Evolutionary conservation across 2,113 vertebrate genomes (phyloP).

Genomic region (Dipodomys ordii): DNA sequence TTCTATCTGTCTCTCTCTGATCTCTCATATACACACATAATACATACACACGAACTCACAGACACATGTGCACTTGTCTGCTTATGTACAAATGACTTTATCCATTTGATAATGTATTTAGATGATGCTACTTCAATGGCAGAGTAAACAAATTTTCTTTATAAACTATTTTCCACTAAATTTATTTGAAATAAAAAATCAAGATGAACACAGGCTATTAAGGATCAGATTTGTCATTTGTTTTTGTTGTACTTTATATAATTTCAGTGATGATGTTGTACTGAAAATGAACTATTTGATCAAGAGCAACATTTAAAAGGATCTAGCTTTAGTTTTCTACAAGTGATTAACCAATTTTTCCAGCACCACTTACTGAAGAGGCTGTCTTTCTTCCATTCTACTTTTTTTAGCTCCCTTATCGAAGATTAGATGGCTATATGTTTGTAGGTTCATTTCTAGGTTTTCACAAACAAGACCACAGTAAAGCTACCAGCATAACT

Average conservation of each 20-base stretch:
- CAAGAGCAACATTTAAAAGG: background rate
- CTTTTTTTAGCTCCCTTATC: too few relatives aligned
- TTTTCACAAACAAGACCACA: too few relatives aligned
- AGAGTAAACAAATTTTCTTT: background rate
- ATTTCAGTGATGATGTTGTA: background rate
- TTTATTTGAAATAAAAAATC: background rate
- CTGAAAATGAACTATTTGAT: background rate
- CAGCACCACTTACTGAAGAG: too few relatives aligned
- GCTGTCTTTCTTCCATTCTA: too few relatives aligned
- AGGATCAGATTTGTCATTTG: constrained; percentile 16
- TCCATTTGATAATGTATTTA: background rate
- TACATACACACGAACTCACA: too few relatives aligned
- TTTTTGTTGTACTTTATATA: background rate
- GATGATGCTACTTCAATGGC: constrained; percentile 13
- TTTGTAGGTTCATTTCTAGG: too few relatives aligned
- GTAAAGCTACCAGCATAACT: too few relatives aligned
- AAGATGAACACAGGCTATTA: background rate
- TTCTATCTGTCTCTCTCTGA: background rate
- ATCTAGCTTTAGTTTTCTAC: too few relatives aligned
- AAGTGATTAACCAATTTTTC: too few relatives aligned
- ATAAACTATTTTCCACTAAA: background rate
- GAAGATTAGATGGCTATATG: too few relatives aligned
- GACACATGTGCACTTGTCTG: too few relatives aligned
- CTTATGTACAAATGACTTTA: background rate
- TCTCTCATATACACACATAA: too few relatives aligned